A percentile compares a stretch with the other conserved stretches of the same genome.
Conservation (phyloP, 1,140 invertebrate species). For the Dreissena polymorpha region DNA sequence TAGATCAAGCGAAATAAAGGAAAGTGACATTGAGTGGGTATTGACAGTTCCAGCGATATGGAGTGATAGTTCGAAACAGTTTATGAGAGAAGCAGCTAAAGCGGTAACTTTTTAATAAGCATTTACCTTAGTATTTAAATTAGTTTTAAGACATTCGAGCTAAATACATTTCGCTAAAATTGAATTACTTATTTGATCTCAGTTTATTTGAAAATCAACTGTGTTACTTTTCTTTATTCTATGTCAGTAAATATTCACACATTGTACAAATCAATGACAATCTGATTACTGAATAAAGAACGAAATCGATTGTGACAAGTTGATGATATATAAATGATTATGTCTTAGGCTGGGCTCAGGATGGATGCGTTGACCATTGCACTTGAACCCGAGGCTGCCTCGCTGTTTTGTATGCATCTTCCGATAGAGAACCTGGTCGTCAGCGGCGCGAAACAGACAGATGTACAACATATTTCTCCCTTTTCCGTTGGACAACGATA, state of each 20-base stretch:
- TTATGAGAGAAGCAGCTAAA: slow-evolving; percentile 21
- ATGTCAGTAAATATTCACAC: neutral
- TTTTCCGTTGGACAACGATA: slow-evolving; percentile 47
- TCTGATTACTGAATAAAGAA: too few relatives aligned
- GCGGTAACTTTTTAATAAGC: neutral
- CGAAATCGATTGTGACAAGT: neutral
- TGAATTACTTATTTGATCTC: neutral
- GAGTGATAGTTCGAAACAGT: slow-evolving; percentile 19
- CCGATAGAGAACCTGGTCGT: slow-evolving; percentile 36
- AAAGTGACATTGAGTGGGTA: slow-evolving; percentile 17
- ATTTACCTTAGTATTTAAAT: too few relatives aligned
- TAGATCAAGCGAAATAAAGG: neutral
- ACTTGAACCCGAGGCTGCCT: slow-evolving; percentile 60
- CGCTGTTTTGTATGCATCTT: slow-evolving; percentile 54
- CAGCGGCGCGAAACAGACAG: neutral
- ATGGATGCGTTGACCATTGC: slow-evolving; percentile 50
- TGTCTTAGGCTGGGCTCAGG: slow-evolving; percentile 53
- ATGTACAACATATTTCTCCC: slow-evolving; percentile 1
- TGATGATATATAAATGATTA: neutral
- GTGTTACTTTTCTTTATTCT: neutral
- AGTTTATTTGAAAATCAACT: neutral
- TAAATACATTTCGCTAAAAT: too few relatives aligned
- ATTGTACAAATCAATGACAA: neutral
- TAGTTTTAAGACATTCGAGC: too few relatives aligned
- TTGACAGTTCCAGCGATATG: slow-evolving; percentile 31